Evolutionary conservation across 1,140 invertebrate genomes (phyloP), one percentile per base, ranked within the genome.

Genomic region (Sesamia nonagrioides): DNA sequence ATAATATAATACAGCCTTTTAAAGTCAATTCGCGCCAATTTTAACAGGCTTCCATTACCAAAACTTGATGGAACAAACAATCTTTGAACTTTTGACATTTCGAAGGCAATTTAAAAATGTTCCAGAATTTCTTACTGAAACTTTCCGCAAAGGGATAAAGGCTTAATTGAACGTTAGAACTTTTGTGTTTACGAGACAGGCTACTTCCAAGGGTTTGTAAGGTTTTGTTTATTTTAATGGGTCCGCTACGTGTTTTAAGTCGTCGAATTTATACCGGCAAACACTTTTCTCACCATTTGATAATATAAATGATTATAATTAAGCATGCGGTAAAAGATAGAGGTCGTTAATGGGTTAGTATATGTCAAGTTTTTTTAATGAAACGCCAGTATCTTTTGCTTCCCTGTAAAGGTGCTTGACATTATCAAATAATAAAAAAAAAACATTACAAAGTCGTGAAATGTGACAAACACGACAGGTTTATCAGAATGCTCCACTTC

Each of bases 21-120:
- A 37, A n/a, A 37, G 37, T n/a, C 27, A 15, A 27, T 61, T 61
- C 27, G 11, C 58, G 58, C 58, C 33, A 61, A 35, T 61, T 37
- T 61, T 61, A 61, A 61, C 17, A 17, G 33, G 11, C 58, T 15
- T 15, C 33, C 27, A 37, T 61, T 61, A 37, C 33, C 11, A 61
- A 61, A 61, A 61, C 2, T 17, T 54, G 5, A 0, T 54, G 11
- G 21, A 15, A 4, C 9, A 27, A 58, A 58, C 56, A 37, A n/a
- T 61, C 58, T 61, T 61, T 61, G 58, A 61, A 61, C 58, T 61
- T 61, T 37, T 33, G 33, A 61, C 58, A 17, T 61, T 61, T 61
- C 27, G 58, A 61, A 61, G 18, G 58, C 58, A 6, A 61, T 61
- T 61, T 61, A n/a, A 61, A 58, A 61, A 37, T 9, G 18, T 56